phyloP scores from a whole-genome alignment of 1,140 invertebrate species.

The Nautilus pompilius region DNA sequence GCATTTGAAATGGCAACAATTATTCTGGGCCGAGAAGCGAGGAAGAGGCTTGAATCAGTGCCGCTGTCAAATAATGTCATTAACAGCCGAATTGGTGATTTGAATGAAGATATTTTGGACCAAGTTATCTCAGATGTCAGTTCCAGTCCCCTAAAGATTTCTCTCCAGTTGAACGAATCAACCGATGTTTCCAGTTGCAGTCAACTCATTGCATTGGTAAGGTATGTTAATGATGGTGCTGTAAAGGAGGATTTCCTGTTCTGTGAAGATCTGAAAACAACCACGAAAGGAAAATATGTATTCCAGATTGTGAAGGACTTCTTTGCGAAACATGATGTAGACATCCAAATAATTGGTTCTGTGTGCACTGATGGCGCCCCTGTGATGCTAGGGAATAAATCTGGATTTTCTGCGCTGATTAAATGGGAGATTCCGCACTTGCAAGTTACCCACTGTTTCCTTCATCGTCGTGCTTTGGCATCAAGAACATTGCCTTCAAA shows the following conservation, averaged over 20 bases:
- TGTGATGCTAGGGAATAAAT: background rate
- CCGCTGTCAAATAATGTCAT: background rate
- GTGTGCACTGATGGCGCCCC: background rate
- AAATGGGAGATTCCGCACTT: background rate
- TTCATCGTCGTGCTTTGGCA: background rate
- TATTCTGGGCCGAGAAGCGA: background rate
- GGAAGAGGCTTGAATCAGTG: background rate
- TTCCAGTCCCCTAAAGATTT: background rate
- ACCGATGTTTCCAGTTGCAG: background rate
- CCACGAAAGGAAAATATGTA: background rate
- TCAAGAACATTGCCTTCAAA: background rate
- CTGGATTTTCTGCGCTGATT: background rate
- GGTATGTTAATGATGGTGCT: background rate
- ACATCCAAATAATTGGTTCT: background rate
- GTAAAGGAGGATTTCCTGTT: background rate
- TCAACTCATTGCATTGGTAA: background rate
- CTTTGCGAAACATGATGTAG: background rate
- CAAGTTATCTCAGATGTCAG: background rate
- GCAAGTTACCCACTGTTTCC: background rate
- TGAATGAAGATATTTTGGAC: background rate
- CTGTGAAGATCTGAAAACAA: background rate
- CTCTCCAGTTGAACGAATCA: background rate
- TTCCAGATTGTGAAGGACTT: background rate
- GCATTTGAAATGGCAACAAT: slow-evolving; percentile 5
- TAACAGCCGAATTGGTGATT: background rate